phyloP scores from a whole-genome alignment of 2,888 invertebrate genomes.

The Synergus umbraculus region DNA sequence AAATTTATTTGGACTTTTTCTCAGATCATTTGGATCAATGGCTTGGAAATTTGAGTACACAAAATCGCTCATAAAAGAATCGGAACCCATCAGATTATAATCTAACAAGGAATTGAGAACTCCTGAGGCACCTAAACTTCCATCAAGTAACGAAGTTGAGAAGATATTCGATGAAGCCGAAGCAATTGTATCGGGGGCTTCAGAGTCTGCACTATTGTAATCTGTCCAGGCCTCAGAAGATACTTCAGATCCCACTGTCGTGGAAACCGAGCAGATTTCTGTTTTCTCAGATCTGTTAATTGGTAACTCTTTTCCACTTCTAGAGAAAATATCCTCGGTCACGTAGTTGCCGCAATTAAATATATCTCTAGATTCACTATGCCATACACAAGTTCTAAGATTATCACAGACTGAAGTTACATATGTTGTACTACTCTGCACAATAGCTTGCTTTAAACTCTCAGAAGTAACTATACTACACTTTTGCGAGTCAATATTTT shows the following conservation, averaged over 20 bases:
- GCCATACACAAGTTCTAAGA: constrained; percentile 7
- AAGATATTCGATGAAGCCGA: neutral
- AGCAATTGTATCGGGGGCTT: neutral
- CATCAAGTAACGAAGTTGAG: neutral
- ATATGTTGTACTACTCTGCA: constrained; percentile 11
- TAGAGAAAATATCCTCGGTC: neutral
- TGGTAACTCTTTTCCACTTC: neutral
- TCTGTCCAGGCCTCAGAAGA: neutral
- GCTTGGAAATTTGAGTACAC: neutral
- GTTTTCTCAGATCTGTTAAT: neutral
- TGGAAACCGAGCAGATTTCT: neutral
- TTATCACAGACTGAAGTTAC: constrained; percentile 23
- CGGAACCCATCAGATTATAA: neutral
- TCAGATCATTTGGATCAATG: neutral
- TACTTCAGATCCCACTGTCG: constrained; percentile 7
- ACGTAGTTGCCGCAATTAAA: neutral
- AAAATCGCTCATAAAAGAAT: neutral
- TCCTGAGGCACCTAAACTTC: neutral
- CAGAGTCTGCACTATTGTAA: constrained; percentile 13
- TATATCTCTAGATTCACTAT: neutral
- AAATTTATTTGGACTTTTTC: neutral
- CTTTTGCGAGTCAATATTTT: constrained; percentile 6
- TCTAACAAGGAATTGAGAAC: neutral
- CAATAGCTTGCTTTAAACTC: neutral
- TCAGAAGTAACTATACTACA: neutral